Conservation (phyloP, 2,797 vertebrate species). For the Danio jaintianensis region DNA sequence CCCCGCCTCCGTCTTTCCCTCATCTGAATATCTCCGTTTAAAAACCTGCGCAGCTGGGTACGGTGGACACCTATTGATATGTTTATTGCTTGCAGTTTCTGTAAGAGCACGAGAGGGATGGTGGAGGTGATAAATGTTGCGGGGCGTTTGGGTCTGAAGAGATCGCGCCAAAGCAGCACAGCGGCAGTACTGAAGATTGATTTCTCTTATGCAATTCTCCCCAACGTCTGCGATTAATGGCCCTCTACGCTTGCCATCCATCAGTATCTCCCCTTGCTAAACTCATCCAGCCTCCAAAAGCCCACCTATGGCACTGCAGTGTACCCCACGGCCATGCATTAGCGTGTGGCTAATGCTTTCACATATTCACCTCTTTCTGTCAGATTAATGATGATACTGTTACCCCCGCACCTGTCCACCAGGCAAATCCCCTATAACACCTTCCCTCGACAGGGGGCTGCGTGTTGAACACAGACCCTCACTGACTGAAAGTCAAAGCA, state of each 20-base stretch:
- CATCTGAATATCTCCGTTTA: conserved; percentile 49
- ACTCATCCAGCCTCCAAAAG: conserved; percentile 37
- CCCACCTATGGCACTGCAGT: conserved; percentile 64
- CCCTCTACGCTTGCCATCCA: conserved; percentile 75
- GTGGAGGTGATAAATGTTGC: conserved; percentile 55
- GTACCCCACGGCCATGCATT: conserved; percentile 55
- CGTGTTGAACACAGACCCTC: conserved; percentile 5
- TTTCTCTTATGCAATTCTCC: conserved; percentile 74
- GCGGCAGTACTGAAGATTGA: conserved; percentile 73
- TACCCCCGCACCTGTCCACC: conserved; percentile 47
- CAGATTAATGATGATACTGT: conserved; percentile 69
- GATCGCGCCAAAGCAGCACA: conserved; percentile 40
- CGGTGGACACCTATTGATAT: conserved; percentile 62
- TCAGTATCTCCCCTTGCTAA: conserved; percentile 64
- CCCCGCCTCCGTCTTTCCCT: conserved; percentile 32
- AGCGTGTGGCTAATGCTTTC: conserved; percentile 65
- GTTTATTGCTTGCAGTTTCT: conserved; percentile 66
- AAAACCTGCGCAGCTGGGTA: conserved; percentile 46
- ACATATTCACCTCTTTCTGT: conserved; percentile 34
- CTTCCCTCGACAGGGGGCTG: conserved; percentile 17
- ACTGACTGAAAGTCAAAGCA: conserved; percentile 16
- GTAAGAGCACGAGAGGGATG: conserved; percentile 49
- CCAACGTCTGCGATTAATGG: conserved; percentile 85
- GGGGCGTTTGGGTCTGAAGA: conserved; percentile 52
- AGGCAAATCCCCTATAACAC: conserved; percentile 20